Conservation (phyloP, 1,140 invertebrate genomes). For the Oryzaephilus surinamensis region DNA sequence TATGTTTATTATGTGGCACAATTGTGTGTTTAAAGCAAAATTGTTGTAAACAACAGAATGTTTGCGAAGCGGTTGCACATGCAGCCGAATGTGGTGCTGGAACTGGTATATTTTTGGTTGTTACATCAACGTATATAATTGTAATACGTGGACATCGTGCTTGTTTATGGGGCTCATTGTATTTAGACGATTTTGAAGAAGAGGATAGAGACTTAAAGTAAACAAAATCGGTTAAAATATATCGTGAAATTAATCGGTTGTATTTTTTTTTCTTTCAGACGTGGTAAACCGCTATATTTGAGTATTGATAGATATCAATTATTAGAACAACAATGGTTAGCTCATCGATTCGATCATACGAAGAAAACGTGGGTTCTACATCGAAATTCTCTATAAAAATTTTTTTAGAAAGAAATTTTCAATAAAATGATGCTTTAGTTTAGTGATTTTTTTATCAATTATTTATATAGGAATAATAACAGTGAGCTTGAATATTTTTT, state of each 20-base stretch:
- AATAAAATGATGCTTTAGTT: too few relatives aligned
- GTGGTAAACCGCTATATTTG: conserved; percentile 89
- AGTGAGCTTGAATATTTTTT: too few relatives aligned
- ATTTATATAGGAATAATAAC: too few relatives aligned
- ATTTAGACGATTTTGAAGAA: background rate
- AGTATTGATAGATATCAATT: conserved; percentile 81
- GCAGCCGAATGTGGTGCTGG: conserved; percentile 83
- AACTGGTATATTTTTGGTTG: background rate
- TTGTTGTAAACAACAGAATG: conserved; percentile 74
- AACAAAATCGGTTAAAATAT: too few relatives aligned
- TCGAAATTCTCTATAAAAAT: conserved; percentile 69
- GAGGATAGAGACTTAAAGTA: conserved; percentile 79
- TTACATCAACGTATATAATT: conserved; percentile 59
- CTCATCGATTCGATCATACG: conserved; percentile 84
- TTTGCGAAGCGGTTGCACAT: conserved; percentile 85
- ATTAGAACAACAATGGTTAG: conserved; percentile 91
- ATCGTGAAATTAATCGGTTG: background rate
- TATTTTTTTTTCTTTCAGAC: conserved; percentile 47
- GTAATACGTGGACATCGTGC: conserved; percentile 46
- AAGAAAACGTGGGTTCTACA: conserved; percentile 88
- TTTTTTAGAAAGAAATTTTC: too few relatives aligned
- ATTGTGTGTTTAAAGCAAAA: conserved; percentile 86
- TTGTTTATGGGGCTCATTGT: conserved; percentile 89
- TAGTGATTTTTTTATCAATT: too few relatives aligned
- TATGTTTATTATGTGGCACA: conserved; percentile 88